Conservation (phyloP, 2,113 vertebrate genomes). For the Phyllostomus hastatus region DNA sequence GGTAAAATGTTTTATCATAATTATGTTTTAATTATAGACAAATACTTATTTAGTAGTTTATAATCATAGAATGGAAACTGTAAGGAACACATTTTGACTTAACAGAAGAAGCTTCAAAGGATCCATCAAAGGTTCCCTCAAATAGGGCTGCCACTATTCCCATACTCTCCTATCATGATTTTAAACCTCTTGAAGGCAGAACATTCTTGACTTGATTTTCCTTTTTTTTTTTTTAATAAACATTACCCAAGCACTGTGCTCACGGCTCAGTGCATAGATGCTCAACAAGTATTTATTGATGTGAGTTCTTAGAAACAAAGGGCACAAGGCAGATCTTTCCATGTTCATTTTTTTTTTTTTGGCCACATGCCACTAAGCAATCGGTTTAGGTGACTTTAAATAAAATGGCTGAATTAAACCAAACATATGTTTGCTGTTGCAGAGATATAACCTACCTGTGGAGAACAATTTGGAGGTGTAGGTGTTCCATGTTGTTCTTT, state of each 20-base stretch:
- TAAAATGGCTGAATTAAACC: conserved; percentile 12
- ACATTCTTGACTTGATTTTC: background rate
- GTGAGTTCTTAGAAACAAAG: background rate
- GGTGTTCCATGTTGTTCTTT: background rate
- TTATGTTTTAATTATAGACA: background rate
- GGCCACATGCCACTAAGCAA: background rate
- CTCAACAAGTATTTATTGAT: background rate
- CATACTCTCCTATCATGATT: background rate
- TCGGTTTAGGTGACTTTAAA: conserved; percentile 18
- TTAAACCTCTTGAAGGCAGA: background rate
- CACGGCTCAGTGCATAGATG: background rate
- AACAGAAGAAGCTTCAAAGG: background rate
- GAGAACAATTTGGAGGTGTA: conserved; percentile 42
- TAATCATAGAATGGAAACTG: background rate
- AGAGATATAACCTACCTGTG: background rate
- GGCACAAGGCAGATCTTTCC: background rate
- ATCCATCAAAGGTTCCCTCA: background rate
- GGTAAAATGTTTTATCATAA: background rate
- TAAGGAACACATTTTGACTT: background rate
- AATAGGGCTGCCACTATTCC: background rate
- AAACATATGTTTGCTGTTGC: conserved; percentile 1
- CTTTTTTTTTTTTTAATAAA: background rate
- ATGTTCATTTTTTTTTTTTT: background rate
- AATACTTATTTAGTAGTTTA: background rate
- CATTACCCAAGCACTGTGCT: background rate